Evolutionary conservation across 2,888 invertebrate species (phyloP).

Genomic region (Galerucella nymphaeae): DNA sequence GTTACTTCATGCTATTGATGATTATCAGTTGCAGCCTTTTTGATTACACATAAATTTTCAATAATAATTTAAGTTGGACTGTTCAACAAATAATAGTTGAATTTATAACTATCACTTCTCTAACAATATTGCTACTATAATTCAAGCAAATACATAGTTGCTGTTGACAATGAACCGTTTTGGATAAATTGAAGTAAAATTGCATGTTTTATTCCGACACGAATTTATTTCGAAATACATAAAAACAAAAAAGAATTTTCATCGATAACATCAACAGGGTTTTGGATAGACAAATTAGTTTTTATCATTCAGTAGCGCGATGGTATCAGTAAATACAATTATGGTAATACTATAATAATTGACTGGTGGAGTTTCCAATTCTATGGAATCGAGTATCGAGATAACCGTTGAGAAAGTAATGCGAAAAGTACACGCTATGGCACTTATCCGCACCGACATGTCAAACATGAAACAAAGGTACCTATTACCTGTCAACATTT

Average conservation of each 20-base stretch:
- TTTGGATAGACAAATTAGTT: neutral
- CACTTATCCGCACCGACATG: no score
- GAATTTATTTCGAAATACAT: conserved; percentile 7
- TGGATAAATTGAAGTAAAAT: conserved; percentile 24
- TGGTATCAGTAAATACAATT: neutral
- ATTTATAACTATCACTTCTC: conserved; percentile 9
- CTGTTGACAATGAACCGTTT: conserved; percentile 17
- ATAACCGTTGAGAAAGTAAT: no score
- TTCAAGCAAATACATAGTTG: conserved; percentile 19
- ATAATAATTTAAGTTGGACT: neutral
- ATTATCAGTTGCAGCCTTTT: neutral
- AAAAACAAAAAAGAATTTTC: conserved; percentile 17
- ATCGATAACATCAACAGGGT: conserved; percentile 13
- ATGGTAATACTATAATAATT: no score
- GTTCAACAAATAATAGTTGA: conserved; percentile 1
- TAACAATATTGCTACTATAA: conserved; percentile 15
- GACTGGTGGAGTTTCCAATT: no score
- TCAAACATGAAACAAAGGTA: no score
- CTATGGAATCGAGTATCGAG: no score
- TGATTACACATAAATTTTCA: neutral
- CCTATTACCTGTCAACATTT: no score
- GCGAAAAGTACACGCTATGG: no score
- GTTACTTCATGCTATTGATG: neutral
- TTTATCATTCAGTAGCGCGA: neutral
- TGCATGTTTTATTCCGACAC: conserved; percentile 17